Percentiles rank a stretch among this genome's conserved stretches.
Evolutionary conservation across 2,113 vertebrate genomes (phyloP).

Genomic region (Holacanthus passer): DNA sequence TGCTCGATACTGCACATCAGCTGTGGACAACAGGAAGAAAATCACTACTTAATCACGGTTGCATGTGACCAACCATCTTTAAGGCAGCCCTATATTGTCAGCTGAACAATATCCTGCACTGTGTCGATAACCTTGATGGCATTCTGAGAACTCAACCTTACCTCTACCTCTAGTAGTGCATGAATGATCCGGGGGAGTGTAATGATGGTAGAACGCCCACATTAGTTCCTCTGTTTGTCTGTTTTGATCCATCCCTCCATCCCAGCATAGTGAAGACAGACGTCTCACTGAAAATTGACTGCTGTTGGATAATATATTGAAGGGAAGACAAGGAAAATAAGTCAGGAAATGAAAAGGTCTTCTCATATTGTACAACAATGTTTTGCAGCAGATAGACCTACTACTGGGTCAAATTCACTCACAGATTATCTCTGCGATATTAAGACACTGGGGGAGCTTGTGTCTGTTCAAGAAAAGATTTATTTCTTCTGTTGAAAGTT

Average conservation of each 20-base stretch:
- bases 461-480: constrained; percentile 9
- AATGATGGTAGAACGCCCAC: neutral
- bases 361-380: constrained; percentile 18
- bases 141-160: constrained; percentile 2
- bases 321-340: constrained; percentile 17
- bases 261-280: neutral
- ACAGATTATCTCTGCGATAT: constrained; percentile 45
- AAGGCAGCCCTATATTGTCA: constrained; percentile 9
- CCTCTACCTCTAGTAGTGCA: neutral
- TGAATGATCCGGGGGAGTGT: neutral
- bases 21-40: constrained; percentile 29
- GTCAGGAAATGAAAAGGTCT: constrained; percentile 30
- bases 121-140: neutral
- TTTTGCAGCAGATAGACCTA: constrained; percentile 23
- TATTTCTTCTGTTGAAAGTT: constrained; percentile 23
- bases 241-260: too few species aligned
- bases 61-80: constrained; percentile 17
- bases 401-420: constrained; percentile 42
- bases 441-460: neutral
- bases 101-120: constrained; percentile 9
- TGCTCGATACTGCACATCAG: constrained; percentile 17
- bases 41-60: constrained; percentile 23
- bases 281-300: neutral
- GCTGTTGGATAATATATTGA: neutral
- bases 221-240: constrained; percentile 10